Conservation (phyloP, 2,113 vertebrate species). For the Mungos mungo region DNA sequence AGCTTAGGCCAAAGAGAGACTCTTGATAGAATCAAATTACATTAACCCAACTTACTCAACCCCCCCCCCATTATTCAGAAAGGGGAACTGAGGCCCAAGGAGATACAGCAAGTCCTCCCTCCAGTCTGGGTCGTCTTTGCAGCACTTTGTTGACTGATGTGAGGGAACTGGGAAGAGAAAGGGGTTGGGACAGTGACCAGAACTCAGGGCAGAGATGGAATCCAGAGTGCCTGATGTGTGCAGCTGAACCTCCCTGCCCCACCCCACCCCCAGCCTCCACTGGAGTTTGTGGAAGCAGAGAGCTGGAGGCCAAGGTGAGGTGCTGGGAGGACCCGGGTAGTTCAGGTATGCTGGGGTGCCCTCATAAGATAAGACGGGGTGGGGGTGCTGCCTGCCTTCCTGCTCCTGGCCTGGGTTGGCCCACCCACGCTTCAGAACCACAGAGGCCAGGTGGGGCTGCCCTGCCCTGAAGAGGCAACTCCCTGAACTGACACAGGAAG, state of each 20-base stretch:
- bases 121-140: not conserved
- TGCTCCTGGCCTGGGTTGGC: not conserved
- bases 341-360: not conserved
- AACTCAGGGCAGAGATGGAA: slow-evolving; percentile 14
- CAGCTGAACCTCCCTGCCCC: not conserved
- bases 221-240: not conserved
- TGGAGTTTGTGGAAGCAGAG: not conserved
- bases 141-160: not conserved
- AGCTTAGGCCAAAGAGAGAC: not conserved
- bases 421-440: slow-evolving; percentile 36
- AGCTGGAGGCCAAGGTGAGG: slow-evolving; percentile 3
- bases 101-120: not conserved
- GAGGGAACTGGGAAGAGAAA: slow-evolving; percentile 10
- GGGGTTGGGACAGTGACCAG: not conserved
- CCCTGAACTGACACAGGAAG: slow-evolving; percentile 67
- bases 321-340: not conserved
- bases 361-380: not conserved
- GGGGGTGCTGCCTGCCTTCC: not conserved
- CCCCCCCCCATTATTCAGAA: not conserved
- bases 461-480: slow-evolving; percentile 69
- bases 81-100: slow-evolving; percentile 21
- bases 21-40: not conserved
- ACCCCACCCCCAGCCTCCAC: not conserved
- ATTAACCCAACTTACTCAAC: not conserved
- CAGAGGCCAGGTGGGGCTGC: slow-evolving; percentile 63